phyloP scores from a whole-genome alignment of 2,888 invertebrate species.

The Epistrophe grossulariae region DNA sequence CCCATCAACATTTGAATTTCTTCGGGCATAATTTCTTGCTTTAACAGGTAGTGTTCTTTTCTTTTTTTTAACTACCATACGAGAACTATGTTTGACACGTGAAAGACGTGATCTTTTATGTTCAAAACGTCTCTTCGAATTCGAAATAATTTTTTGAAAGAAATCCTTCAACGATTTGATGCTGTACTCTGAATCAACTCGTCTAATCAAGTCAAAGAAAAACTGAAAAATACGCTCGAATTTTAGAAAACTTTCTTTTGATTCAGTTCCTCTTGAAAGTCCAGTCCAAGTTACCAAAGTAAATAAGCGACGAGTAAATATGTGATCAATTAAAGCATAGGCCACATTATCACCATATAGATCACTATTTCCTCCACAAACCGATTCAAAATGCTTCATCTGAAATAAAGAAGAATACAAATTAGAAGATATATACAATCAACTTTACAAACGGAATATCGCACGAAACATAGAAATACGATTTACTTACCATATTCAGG shows the following conservation, averaged over 20 bases:
- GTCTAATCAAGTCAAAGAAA: constrained; percentile 24
- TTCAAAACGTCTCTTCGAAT: constrained; percentile 25
- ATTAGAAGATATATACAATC: not conserved
- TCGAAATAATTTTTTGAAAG: constrained; percentile 26
- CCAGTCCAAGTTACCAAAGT: constrained; percentile 33
- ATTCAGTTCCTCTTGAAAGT: constrained; percentile 22
- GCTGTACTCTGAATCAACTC: not conserved
- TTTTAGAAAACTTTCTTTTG: constrained; percentile 16
- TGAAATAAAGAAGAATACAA: not conserved
- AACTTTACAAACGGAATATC: not conserved
- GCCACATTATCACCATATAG: constrained; percentile 29
- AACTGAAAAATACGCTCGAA: constrained; percentile 30
- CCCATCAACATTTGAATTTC: constrained; percentile 2
- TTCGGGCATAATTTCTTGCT: not conserved
- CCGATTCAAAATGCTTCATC: constrained; percentile 14
- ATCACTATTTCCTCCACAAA: constrained; percentile 16
- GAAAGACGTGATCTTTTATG: constrained; percentile 3
- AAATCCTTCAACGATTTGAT: constrained; percentile 29
- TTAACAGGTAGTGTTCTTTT: not conserved
- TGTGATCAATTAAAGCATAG: constrained; percentile 17
- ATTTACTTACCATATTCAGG: constrained; percentile 3
- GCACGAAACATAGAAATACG: not conserved
- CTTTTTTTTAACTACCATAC: not conserved
- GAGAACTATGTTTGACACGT: constrained; percentile 3
- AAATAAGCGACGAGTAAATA: constrained; percentile 21